Percentiles rank a stretch among this genome's conserved stretches.
Evolutionary conservation across 2,797 vertebrate genomes (phyloP).

Genomic region (Enteromius unitaeniatus): DNA sequence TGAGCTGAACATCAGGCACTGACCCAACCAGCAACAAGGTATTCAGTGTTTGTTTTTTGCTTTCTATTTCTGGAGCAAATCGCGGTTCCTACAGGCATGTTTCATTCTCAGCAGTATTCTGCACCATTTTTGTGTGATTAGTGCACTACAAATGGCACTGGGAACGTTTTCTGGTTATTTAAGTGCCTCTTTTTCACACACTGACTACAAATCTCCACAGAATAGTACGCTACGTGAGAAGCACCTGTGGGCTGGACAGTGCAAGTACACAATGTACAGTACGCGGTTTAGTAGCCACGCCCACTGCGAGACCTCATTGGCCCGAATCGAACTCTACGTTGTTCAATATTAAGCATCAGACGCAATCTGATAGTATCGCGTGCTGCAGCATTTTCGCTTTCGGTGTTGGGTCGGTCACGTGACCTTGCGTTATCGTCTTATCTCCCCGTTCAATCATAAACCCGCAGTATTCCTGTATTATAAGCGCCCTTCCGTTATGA

Average conservation of each 20-base stretch:
- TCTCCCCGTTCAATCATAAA: neutral
- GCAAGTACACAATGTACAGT: neutral
- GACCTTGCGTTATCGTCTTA: neutral
- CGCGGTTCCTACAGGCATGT: neutral
- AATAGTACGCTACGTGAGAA: neutral
- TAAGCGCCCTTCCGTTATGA: neutral
- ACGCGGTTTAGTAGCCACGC: neutral
- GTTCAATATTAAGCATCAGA: neutral
- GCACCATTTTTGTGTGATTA: neutral
- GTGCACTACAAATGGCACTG: neutral
- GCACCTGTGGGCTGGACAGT: neutral
- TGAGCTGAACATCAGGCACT: conserved; percentile 1
- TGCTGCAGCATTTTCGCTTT: conserved; percentile 14
- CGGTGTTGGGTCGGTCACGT: neutral
- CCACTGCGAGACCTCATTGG: conserved; percentile 11
- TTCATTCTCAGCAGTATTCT: neutral
- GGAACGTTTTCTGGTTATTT: neutral
- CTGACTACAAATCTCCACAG: too few relatives aligned
- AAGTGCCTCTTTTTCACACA: neutral
- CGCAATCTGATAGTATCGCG: neutral
- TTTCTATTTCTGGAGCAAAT: neutral
- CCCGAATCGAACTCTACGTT: neutral
- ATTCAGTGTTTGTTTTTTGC: neutral
- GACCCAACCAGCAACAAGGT: neutral
- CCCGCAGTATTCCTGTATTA: neutral